Evolutionary conservation across 2,888 invertebrate species (phyloP), one percentile per base, ranked within the genome.

Genomic region (Trichacis sp.): DNA sequence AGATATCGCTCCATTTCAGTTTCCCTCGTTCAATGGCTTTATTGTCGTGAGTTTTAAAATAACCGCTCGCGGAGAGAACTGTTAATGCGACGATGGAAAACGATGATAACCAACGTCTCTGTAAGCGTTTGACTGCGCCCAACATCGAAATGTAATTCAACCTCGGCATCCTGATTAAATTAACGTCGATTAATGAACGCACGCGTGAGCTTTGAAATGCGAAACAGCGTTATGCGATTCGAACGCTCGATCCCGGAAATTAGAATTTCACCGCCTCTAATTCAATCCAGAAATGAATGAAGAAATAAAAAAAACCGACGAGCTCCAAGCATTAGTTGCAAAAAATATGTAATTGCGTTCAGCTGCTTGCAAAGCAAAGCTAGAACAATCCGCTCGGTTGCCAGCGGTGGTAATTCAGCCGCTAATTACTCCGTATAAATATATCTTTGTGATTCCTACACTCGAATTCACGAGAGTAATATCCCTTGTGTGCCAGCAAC

Each of bases 1-100:
- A 46, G 65, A 66, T 66, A 61, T 42, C 48, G 66, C 62, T 59
- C 53, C 67, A 60, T 63, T 67, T 59, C 59, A 56, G 59, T 63
- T 63, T 63, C 59, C 14, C 42, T 15, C 56, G 56, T 63, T 67
- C 67, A 60, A 63, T 63, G 57, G 50, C 49, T 59, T 59, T 63
- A 63, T 67, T 63, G 62, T 63, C 43, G 56, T 52, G 45, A 50
- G 20, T 50, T 61, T 57, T 50, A 53, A 61, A 61, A 53, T 61
- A 65, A 65, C 14, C 12, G 3, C 40, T 40, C 40, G 1, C 15
- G 15, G 4, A 40, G 6, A 15, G 14, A 5, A 2, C 14, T 12
- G 14, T 14, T 33, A 33, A 33, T 33, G 33, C 14, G 40, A 15
- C 12, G 14, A 12, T 14, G 14, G 15, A 40, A 40, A 40, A n/a